Conservation (phyloP, 2,113 vertebrate species). For the Otus sunia region DNA sequence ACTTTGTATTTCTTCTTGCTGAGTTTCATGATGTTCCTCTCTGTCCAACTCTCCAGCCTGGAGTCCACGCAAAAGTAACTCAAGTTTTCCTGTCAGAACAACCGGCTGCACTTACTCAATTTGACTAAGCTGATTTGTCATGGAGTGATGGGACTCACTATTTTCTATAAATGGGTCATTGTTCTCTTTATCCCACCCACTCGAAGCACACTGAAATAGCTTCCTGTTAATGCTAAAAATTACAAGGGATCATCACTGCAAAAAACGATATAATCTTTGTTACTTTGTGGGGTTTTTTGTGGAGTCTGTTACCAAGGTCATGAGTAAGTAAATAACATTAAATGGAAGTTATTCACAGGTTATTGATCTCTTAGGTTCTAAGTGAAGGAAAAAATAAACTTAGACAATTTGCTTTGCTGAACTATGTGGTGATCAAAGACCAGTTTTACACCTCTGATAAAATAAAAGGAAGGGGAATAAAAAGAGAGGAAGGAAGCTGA, state of each 20-base stretch:
- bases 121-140: not conserved
- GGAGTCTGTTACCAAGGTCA: not conserved
- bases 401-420: not conserved
- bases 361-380: not conserved
- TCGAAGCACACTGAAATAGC: not conserved
- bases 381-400: not conserved
- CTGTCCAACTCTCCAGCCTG: not conserved
- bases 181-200: not conserved
- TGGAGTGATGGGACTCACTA: not conserved
- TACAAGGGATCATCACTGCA: accelerated
- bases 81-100: not conserved
- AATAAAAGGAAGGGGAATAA: not conserved
- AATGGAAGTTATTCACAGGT: not conserved
- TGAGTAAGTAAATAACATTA: not conserved
- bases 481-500: constrained; percentile 11
- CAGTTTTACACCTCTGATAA: not conserved
- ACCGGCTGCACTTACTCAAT: not conserved
- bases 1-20: not conserved
- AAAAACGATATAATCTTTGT: not conserved
- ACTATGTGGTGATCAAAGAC: not conserved
- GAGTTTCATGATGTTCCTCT: not conserved
- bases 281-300: not conserved
- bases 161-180: not conserved
- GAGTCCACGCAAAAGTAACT: not conserved
- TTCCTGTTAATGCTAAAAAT: not conserved